Percentiles rank a stretch among this genome's conserved stretches.
Evolutionary conservation across 2,888 invertebrate genomes (phyloP).

Genomic region (Steinernema hermaphroditum): DNA sequence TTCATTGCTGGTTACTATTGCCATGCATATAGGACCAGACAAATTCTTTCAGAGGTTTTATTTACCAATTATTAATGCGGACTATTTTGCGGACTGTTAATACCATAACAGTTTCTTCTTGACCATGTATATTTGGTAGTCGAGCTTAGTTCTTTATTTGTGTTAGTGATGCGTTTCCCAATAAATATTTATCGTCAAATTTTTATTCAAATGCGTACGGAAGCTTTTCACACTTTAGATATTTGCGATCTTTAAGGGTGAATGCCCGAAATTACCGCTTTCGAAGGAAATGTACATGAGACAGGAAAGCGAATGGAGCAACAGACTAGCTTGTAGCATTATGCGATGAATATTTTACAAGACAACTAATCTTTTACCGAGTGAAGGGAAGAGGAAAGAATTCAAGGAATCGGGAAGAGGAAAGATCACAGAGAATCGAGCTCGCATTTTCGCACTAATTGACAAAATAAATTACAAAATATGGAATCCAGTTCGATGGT

Average conservation of each 20-base stretch:
- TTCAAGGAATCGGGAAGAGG: neutral
- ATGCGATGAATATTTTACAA: neutral
- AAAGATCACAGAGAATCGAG: conserved; percentile 23
- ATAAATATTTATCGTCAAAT: neutral
- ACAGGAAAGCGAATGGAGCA: neutral
- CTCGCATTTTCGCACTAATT: conserved; percentile 12
- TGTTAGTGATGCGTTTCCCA: neutral
- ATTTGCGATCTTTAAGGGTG: conserved; percentile 6
- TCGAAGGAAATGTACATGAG: conserved; percentile 12
- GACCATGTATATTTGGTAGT: neutral
- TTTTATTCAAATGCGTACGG: conserved; percentile 29
- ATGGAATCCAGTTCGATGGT: neutral
- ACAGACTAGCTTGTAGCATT: conserved; percentile 1
- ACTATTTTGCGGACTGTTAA: too few relatives aligned
- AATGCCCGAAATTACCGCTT: conserved; percentile 23
- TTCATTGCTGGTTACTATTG: neutral
- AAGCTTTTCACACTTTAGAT: neutral
- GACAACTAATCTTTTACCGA: neutral
- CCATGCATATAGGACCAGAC: neutral
- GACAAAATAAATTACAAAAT: conserved; percentile 26
- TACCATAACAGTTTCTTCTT: too few relatives aligned
- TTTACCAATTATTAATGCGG: too few relatives aligned
- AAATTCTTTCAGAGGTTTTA: neutral
- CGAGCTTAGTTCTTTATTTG: neutral
- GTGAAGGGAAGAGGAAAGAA: neutral